These are phyloP conservation scores for Drosophila tripunctata DNA, from an alignment of 2,888 invertebrate species.

Conservation along the genomic window DNA sequence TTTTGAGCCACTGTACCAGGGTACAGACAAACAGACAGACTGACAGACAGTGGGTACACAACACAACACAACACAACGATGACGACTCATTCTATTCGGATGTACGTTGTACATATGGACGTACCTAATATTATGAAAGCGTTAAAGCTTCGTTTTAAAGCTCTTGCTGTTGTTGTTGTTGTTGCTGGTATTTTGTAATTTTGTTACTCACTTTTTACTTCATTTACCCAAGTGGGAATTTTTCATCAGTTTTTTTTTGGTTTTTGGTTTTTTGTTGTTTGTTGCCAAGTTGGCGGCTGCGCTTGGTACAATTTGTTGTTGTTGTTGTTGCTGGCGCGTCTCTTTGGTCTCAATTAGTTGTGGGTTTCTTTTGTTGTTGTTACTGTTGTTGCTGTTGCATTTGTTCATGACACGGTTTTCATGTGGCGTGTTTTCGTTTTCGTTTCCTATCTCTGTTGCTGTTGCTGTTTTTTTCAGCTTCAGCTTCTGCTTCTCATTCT, in stretches of 20 bases:
- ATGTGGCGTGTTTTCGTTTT: slow-evolving; percentile 67
- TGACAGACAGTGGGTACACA: too few species aligned
- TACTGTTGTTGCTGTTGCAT: slow-evolving; percentile 67
- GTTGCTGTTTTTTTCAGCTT: slow-evolving; percentile 38
- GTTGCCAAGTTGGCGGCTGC: slow-evolving; percentile 49
- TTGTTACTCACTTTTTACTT: slow-evolving; percentile 46
- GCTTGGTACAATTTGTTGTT: slow-evolving; percentile 42
- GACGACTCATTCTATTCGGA: slow-evolving; percentile 60
- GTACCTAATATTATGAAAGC: slow-evolving; percentile 61
- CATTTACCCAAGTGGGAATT: slow-evolving; percentile 48
- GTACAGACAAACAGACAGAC: too few species aligned
- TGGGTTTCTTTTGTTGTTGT: slow-evolving; percentile 53
- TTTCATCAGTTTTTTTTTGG: slow-evolving; percentile 25
- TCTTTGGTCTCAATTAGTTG: slow-evolving; percentile 69
- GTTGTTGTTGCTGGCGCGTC: slow-evolving; percentile 32
- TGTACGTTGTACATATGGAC: slow-evolving; percentile 32
- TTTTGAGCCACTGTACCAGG: slow-evolving; percentile 59
- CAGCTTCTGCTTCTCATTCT: slow-evolving; percentile 9
- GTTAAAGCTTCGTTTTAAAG: slow-evolving; percentile 50
- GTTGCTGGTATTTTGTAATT: slow-evolving; percentile 50
- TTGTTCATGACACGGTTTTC: slow-evolving; percentile 81
- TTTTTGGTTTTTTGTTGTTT: slow-evolving; percentile 31
- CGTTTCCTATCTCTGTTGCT: slow-evolving; percentile 60
- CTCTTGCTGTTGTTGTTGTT: slow-evolving; percentile 10
- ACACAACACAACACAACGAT: slow-evolving; percentile 23